Base-by-base conservation (phyloP, 2,888 invertebrate genomes). In the Ecdyonurus torrentis region DNA sequence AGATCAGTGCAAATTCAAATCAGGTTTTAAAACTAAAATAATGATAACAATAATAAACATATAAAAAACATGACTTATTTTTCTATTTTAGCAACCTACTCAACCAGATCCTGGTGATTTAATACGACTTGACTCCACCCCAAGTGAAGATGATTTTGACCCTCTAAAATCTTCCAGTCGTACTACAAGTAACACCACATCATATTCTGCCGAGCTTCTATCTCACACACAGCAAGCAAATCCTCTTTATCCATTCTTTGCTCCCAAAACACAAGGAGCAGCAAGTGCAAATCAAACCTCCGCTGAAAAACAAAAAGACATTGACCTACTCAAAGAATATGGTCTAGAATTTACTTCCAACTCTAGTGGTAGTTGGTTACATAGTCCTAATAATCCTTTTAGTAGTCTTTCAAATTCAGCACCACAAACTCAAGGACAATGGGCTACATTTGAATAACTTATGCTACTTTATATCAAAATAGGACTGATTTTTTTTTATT, bases 81-180 rank as follows among this genome's bases (percentile, higher is more conserved):
- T n/a, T n/a, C n/a, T n/a, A n/a, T n/a, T n/a, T n/a, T n/a, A n/a
- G n/a, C 37, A 37, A 15, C 37, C 5, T 5, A 15, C 37, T 10
- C 37, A 5, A 37, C 37, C 37, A 15, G 15, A 10, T 10, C 7
- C 15, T n/a, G 55, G 80, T 71, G 84, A 86, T 75, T 75, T 86
- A 66, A 86, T 86, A 70, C 78, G 82, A 68, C 75, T 86, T 70
- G 84, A 85, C 73, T 83, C 83, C 65, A 78, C 80, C 59, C 81
- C 81, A 64, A 81, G 80, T 70, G 83, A 81, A 59, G 84, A 85
- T 68, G 85, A 85, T 70, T 85, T 85, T 68, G 85, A 86, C 74
- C 85, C 85, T 18, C 73, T 85, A 22, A 78, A 78, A 65, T 75
- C 79, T n/a, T 74, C 70, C 66, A 66, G 65, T 58, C 25, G 25